A percentile compares a stretch with the other conserved stretches of the same genome.
Conservation (phyloP, 1,140 invertebrate species). For the Zaprionus tsacasi region DNA sequence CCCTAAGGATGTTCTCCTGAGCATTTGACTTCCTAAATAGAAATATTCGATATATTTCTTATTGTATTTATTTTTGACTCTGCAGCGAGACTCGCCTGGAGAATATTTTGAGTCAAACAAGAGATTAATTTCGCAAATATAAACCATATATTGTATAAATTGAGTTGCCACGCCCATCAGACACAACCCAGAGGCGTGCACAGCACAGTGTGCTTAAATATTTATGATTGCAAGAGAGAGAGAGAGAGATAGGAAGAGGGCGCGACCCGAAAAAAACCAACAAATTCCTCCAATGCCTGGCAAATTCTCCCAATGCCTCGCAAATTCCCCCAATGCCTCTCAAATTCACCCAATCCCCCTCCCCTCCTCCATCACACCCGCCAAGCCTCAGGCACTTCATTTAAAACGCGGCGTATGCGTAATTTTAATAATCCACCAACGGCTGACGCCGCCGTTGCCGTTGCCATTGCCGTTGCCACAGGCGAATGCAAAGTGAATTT, state of each 20-base stretch:
- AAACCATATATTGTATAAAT: slow-evolving; percentile 28
- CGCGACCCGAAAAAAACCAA: slow-evolving; percentile 2
- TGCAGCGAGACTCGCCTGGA: not conserved
- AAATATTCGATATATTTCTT: not conserved
- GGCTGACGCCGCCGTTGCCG: slow-evolving; percentile 55
- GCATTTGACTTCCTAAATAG: slow-evolving; percentile 16
- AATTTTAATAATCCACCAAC: slow-evolving; percentile 80
- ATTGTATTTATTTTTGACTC: slow-evolving; percentile 10
- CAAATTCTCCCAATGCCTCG: not conserved
- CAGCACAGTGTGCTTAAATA: slow-evolving; percentile 57
- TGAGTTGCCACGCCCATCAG: slow-evolving; percentile 42
- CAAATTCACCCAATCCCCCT: no score
- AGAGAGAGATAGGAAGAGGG: not conserved
- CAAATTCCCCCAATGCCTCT: not conserved
- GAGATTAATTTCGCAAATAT: slow-evolving; percentile 45
- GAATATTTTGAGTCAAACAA: slow-evolving; percentile 38
- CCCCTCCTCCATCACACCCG: no score
- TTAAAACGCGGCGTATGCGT: slow-evolving; percentile 80
- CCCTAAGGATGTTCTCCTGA: not conserved
- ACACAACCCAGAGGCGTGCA: slow-evolving; percentile 19
- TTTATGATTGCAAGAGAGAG: slow-evolving; percentile 55
- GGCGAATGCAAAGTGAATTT: slow-evolving; percentile 77
- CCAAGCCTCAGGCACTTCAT: slow-evolving; percentile 52
- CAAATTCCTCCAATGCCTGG: not conserved
- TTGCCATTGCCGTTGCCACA: slow-evolving; percentile 49